These are phyloP conservation scores for Tragulus kanchil DNA, from an alignment of 2,113 vertebrate species.

Conservation along the genomic window DNA sequence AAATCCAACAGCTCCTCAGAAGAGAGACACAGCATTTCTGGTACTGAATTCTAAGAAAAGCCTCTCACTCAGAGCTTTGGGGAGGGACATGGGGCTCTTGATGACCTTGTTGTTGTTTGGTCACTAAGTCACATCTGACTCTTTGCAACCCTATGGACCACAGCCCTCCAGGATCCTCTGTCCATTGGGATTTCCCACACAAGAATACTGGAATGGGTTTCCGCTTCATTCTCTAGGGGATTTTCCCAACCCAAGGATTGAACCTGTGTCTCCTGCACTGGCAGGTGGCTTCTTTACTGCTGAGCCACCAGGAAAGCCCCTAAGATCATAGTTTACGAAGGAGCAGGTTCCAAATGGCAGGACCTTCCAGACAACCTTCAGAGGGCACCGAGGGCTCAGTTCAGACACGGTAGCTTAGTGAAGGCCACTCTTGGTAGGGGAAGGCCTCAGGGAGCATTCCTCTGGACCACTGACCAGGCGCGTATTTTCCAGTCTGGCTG, in stretches of 20 bases:
- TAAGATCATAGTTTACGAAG: background rate
- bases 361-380: background rate
- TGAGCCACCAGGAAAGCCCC: background rate
- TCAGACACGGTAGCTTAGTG: conserved; percentile 11
- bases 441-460: background rate
- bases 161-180: background rate
- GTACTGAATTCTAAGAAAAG: background rate
- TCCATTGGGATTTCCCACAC: background rate
- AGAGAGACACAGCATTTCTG: conserved; percentile 27
- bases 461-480: background rate
- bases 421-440: background rate
- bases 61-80: background rate
- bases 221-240: background rate
- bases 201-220: background rate
- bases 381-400: background rate
- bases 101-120: background rate
- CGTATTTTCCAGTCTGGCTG: background rate
- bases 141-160: background rate
- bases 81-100: background rate
- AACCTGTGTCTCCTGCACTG: background rate
- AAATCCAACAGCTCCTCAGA: background rate
- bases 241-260: background rate
- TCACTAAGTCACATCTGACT: background rate
- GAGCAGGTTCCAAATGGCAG: background rate
- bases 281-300: background rate